Conservation (phyloP, 1,140 invertebrate species). For the Hirudo medicinalis region DNA sequence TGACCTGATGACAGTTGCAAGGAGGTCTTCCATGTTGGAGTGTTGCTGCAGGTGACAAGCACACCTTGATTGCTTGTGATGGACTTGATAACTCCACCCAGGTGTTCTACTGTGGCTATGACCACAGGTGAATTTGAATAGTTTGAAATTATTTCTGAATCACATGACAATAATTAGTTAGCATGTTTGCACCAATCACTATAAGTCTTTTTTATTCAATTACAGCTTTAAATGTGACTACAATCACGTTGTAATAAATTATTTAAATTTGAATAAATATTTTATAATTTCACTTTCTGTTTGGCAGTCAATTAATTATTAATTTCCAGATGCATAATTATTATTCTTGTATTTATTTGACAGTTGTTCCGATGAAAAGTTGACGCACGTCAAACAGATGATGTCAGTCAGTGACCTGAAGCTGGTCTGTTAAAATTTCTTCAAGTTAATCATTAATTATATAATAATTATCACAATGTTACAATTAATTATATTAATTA, state of each 20-base stretch:
- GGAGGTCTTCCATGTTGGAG: constrained; percentile 36
- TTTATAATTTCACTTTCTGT: neutral
- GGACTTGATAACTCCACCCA: constrained; percentile 36
- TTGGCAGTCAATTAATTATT: no score
- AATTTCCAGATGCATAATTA: neutral
- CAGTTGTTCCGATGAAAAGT: neutral
- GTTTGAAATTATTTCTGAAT: constrained; percentile 17
- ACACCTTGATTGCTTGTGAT: constrained; percentile 48
- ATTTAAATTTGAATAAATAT: neutral
- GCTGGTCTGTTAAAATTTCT: neutral
- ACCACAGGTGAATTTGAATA: constrained; percentile 31
- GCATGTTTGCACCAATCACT: no score
- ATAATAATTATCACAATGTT: no score
- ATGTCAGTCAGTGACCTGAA: neutral
- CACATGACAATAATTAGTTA: constrained; percentile 12
- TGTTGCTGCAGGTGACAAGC: constrained; percentile 35
- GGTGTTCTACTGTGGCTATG: constrained; percentile 38
- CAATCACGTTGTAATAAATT: no score
- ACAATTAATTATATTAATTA: no score
- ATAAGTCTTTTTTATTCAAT: no score
- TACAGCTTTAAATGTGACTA: no score
- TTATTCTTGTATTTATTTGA: neutral
- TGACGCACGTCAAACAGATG: neutral
- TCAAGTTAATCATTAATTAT: neutral
- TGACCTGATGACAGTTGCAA: constrained; percentile 30